phyloP scores from a whole-genome alignment of 23 tunicate species.

The Halocynthia aurantium region DNA sequence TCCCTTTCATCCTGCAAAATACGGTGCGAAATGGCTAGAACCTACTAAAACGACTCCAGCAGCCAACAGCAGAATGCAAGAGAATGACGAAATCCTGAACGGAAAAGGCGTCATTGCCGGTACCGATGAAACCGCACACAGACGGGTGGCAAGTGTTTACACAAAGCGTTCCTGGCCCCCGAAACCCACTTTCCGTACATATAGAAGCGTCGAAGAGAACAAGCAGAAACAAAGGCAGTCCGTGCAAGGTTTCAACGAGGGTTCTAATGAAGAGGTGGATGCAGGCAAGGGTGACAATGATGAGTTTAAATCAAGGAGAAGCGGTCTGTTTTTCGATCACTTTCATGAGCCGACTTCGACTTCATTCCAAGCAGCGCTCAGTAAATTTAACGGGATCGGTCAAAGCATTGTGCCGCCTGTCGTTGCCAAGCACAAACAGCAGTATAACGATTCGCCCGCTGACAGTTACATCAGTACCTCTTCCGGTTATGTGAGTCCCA shows the following conservation, averaged over 20 bases:
- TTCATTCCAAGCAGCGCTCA: neutral
- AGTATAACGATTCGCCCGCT: constrained; percentile 10
- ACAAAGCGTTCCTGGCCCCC: constrained; percentile 9
- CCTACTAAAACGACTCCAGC: neutral
- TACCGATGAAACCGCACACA: neutral
- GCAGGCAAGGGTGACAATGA: neutral
- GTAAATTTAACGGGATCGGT: constrained; percentile 1
- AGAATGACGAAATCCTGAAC: neutral
- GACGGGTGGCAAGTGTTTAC: constrained; percentile 1
- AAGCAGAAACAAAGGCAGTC: neutral
- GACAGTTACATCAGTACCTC: constrained; percentile 1
- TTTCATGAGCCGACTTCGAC: constrained; percentile 15
- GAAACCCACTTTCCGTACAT: neutral
- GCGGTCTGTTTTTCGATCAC: constrained; percentile 12
- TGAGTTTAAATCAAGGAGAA: neutral
- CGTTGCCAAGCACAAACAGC: neutral
- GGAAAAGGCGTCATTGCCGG: neutral
- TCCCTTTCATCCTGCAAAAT: constrained; percentile 15
- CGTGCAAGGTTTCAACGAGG: no score
- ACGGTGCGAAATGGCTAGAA: constrained; percentile 29
- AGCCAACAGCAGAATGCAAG: neutral
- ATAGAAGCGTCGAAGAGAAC: constrained; percentile 13
- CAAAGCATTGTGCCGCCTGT: neutral
- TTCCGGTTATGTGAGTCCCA: constrained; percentile 24
- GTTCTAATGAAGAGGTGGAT: neutral